Evolutionary conservation across 1,140 invertebrate species (phyloP).

Genomic region (Sitobion miscanthi): DNA sequence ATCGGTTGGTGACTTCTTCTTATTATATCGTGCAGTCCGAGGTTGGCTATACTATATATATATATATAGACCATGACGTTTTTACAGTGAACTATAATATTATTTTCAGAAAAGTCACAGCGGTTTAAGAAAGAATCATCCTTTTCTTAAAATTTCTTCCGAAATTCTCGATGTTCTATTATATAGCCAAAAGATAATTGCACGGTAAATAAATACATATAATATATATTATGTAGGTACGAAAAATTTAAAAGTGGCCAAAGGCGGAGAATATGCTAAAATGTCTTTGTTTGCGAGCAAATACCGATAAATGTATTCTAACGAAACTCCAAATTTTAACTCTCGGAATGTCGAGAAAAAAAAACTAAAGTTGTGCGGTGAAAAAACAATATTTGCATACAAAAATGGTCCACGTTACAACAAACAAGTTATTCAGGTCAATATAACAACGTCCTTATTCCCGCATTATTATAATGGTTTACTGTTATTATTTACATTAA

Average conservation of each 20-base stretch:
- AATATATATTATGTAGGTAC: not conserved
- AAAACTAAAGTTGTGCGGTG: not conserved
- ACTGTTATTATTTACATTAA: not conserved
- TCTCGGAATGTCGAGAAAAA: not conserved
- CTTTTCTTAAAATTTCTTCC: not conserved
- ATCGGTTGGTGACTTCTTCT: too few species aligned
- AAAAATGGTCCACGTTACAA: not conserved
- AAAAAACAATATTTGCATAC: constrained; percentile 17
- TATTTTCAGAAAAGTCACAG: not conserved
- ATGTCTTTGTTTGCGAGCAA: not conserved
- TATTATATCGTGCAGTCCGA: too few species aligned
- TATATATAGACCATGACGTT: too few species aligned
- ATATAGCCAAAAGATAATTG: not conserved
- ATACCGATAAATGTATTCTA: not conserved
- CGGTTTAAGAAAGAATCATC: not conserved
- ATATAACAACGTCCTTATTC: constrained; percentile 1
- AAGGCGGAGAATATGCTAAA: not conserved
- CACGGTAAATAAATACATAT: not conserved
- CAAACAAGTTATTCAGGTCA: constrained; percentile 23
- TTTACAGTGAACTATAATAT: too few species aligned
- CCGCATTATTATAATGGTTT: not conserved
- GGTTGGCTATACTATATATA: too few species aligned
- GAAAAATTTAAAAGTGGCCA: not conserved
- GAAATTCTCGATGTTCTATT: not conserved
- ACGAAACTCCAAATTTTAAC: not conserved